These are phyloP conservation scores for Cryptocephalus moraei DNA, from an alignment of 2,888 invertebrate genomes.

Conservation along the genomic window DNA sequence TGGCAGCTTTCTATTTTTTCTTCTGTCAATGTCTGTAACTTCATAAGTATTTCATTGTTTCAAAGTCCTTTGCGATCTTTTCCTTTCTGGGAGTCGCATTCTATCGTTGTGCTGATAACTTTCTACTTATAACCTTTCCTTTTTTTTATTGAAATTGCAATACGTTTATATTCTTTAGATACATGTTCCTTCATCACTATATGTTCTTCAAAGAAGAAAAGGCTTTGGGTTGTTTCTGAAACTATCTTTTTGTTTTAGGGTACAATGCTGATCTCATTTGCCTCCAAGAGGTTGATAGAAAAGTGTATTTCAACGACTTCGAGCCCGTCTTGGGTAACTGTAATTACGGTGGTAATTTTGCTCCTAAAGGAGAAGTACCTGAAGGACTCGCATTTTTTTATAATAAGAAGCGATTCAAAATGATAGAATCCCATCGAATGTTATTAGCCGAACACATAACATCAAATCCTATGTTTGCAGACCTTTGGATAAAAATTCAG, in stretches of 20 bases:
- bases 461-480: slow-evolving; percentile 40
- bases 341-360: slow-evolving; percentile 52
- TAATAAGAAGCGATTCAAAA: slow-evolving; percentile 54
- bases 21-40: too few relatives aligned
- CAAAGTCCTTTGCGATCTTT: not conserved
- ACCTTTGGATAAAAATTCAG: slow-evolving; percentile 52
- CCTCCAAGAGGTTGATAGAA: slow-evolving; percentile 85
- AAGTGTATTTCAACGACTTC: slow-evolving; percentile 61
- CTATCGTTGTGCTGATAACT: too few relatives aligned
- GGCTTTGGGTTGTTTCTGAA: not conserved
- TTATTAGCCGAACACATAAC: slow-evolving; percentile 51
- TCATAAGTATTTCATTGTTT: too few relatives aligned
- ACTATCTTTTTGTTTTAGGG: slow-evolving; percentile 40
- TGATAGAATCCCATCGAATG: slow-evolving; percentile 42
- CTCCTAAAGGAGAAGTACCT: slow-evolving; percentile 60
- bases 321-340: slow-evolving; percentile 45
- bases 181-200: not conserved
- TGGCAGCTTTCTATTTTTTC: too few relatives aligned
- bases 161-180: too few relatives aligned
- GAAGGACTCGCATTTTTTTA: slow-evolving; percentile 82
- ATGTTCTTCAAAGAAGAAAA: not conserved
- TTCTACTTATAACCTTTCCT: too few relatives aligned
- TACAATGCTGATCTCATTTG: slow-evolving; percentile 87
- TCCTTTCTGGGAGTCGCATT: not conserved
- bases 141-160: too few relatives aligned